Conservation (phyloP, 2,113 vertebrate genomes). For the Silurus asotus region DNA sequence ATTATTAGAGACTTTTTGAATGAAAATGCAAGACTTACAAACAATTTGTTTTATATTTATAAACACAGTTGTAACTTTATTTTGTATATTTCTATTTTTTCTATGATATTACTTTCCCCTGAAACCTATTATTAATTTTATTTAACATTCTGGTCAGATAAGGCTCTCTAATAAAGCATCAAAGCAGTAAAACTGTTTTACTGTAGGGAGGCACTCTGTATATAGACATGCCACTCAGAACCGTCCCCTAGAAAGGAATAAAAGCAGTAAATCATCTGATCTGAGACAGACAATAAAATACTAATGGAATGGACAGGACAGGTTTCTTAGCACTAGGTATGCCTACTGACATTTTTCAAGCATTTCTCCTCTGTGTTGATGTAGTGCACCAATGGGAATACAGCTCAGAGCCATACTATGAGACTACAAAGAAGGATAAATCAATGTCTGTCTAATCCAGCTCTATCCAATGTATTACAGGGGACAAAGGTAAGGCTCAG, state of each 20-base stretch:
- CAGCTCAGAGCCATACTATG: not conserved
- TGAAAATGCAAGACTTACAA: no score
- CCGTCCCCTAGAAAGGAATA: not conserved
- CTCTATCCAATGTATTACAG: not conserved
- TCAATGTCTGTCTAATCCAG: not conserved
- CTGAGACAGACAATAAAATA: not conserved
- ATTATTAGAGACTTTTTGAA: no score
- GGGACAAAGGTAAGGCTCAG: not conserved
- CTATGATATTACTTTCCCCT: no score
- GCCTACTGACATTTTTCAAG: not conserved
- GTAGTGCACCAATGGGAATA: not conserved
- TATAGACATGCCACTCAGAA: not conserved
- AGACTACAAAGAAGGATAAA: not conserved
- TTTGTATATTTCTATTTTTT: no score
- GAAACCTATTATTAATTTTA: no score
- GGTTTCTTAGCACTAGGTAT: not conserved
- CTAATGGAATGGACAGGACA: not conserved
- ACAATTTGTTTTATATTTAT: no score
- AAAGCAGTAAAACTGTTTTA: not conserved
- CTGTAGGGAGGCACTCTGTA: not conserved
- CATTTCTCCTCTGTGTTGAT: not conserved
- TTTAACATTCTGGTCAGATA: not conserved
- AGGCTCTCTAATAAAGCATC: not conserved
- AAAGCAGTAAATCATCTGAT: not conserved
- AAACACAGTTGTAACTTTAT: no score